These are phyloP conservation scores for Mesembrinibis cayennensis DNA, from an alignment of 2,113 vertebrate genomes.

Conservation along the genomic window DNA sequence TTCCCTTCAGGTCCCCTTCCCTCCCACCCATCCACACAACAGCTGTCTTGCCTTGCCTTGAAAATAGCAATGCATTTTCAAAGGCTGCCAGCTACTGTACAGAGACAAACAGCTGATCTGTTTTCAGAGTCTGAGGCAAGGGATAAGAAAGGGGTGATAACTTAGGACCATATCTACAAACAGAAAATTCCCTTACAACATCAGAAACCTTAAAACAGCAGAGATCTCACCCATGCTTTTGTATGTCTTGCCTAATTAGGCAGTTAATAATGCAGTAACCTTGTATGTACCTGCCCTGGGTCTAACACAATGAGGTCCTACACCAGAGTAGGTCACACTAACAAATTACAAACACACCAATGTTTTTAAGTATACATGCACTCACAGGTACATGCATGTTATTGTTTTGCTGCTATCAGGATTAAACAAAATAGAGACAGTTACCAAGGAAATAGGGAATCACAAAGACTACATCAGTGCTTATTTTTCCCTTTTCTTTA, in stretches of 20 bases:
- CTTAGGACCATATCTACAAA: background rate
- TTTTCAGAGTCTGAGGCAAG: background rate
- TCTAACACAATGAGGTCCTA: background rate
- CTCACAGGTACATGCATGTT: background rate
- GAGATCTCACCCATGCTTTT: background rate
- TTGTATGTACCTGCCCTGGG: background rate
- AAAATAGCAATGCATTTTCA: background rate
- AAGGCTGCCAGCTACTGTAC: background rate
- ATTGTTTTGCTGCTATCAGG: background rate
- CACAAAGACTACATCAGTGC: background rate
- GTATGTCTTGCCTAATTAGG: background rate
- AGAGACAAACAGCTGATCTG: background rate
- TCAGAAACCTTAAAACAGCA: background rate
- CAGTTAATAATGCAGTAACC: background rate
- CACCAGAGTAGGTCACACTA: background rate
- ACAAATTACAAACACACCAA: background rate
- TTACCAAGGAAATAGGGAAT: conserved; percentile 13
- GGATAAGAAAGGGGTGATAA: background rate
- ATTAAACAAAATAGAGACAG: conserved; percentile 1
- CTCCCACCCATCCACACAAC: background rate
- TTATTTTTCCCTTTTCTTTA: background rate
- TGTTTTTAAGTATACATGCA: background rate
- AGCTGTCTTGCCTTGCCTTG: background rate
- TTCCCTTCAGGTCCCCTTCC: background rate
- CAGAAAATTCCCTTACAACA: background rate